Percentiles rank a stretch among this genome's conserved stretches.
Conservation (phyloP, 2,888 invertebrate species). For the Ichneumoninae sp. region DNA sequence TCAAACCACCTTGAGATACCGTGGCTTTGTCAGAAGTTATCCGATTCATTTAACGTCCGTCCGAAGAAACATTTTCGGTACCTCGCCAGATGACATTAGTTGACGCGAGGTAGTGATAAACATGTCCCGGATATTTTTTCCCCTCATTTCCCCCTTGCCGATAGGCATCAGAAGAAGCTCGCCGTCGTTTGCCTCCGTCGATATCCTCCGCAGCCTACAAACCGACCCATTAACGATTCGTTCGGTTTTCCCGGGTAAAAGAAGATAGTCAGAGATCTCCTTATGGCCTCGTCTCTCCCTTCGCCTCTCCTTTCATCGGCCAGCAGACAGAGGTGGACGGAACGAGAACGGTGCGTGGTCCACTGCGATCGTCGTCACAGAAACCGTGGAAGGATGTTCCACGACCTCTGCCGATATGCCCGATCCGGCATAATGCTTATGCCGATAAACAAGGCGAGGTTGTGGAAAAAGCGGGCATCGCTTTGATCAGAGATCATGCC, state of each 20-base stretch:
- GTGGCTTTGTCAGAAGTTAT: neutral
- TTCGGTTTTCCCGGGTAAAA: conserved; percentile 32
- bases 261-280: conserved; percentile 37
- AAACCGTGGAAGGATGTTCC: conserved; percentile 50
- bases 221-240: conserved; percentile 22
- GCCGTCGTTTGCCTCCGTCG: neutral
- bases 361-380: conserved; percentile 32
- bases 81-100: neutral
- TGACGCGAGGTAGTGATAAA: neutral
- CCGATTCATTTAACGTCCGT: neutral
- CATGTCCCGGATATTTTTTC: conserved; percentile 11
- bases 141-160: neutral
- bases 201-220: conserved; percentile 27
- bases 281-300: conserved; percentile 48
- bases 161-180: neutral
- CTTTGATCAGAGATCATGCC: conserved; percentile 51
- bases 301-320: conserved; percentile 14
- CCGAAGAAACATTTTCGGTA: neutral
- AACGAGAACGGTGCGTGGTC: conserved; percentile 8
- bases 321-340: neutral
- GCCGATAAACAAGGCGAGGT: conserved; percentile 77
- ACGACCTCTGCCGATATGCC: conserved; percentile 59
- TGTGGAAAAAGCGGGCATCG: conserved; percentile 72
- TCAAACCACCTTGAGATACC: neutral
- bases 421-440: conserved; percentile 67